phyloP scores from a whole-genome alignment of 2,113 vertebrate species.

The Hemichromis elongatus region DNA sequence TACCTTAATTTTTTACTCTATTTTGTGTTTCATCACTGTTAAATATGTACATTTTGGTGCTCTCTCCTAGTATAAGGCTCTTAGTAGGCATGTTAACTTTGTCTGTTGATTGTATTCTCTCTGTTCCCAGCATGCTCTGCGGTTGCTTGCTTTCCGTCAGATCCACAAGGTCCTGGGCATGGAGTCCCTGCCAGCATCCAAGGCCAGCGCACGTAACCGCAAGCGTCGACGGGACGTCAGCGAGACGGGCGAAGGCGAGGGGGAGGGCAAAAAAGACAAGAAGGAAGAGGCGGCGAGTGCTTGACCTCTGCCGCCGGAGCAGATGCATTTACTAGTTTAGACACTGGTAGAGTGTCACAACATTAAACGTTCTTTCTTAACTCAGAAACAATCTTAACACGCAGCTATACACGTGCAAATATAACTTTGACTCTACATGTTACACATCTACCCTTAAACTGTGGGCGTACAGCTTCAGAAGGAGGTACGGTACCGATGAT shows the following conservation, averaged over 20 bases:
- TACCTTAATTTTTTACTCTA: not conserved
- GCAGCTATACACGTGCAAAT: constrained; percentile 42
- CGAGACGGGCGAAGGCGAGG: constrained; percentile 51
- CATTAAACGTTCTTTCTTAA: constrained; percentile 29
- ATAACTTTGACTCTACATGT: constrained; percentile 44
- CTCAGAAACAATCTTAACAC: constrained; percentile 45
- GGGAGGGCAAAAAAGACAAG: constrained; percentile 69
- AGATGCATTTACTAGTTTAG: constrained; percentile 16
- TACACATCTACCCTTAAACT: constrained; percentile 33
- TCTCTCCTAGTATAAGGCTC: not conserved
- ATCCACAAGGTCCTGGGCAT: constrained; percentile 75
- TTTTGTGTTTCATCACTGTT: rapidly evolving
- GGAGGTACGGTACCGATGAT: not conserved
- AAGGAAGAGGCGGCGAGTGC: constrained; percentile 46
- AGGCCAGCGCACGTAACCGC: constrained; percentile 61
- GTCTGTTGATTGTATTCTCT: not conserved
- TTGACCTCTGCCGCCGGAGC: constrained; percentile 25
- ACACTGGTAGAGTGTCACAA: constrained; percentile 47
- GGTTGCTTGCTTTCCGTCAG: constrained; percentile 77
- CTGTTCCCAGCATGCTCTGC: constrained; percentile 68
- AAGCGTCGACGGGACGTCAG: constrained; percentile 67
- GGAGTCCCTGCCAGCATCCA: constrained; percentile 62
- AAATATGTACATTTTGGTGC: not conserved
- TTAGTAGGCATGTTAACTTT: not conserved
- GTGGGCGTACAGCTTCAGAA: not conserved